Evolutionary conservation across 1,140 invertebrate genomes (phyloP).

Genomic region (Macrostomum lignano): DNA sequence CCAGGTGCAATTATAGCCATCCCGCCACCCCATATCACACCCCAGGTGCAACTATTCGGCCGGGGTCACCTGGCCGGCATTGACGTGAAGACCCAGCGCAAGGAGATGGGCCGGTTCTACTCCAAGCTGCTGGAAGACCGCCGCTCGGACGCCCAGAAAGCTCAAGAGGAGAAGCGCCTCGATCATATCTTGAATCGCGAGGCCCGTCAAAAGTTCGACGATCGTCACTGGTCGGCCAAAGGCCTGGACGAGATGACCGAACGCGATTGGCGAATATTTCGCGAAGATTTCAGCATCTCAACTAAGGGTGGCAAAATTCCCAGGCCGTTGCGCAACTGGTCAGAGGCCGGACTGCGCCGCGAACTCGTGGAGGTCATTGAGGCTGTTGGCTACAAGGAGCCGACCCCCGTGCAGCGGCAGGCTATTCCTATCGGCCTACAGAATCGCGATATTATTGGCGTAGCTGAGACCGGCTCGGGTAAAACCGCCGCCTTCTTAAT

Average conservation of each 20-base stretch:
- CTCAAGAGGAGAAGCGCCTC: slow-evolving; percentile 69
- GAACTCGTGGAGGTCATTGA: slow-evolving; percentile 69
- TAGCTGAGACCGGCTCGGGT: slow-evolving; percentile 88
- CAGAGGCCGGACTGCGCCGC: slow-evolving; percentile 59
- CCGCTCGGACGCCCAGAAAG: slow-evolving; percentile 77
- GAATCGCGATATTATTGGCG: slow-evolving; percentile 94
- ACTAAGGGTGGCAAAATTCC: slow-evolving; percentile 91
- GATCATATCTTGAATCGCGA: slow-evolving; percentile 79
- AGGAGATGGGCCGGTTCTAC: slow-evolving; percentile 90
- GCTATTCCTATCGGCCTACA: slow-evolving; percentile 92
- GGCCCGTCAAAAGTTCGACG: slow-evolving; percentile 93
- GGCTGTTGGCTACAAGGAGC: slow-evolving; percentile 75
- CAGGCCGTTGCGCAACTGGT: slow-evolving; percentile 75
- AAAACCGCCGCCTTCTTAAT: slow-evolving; percentile 95
- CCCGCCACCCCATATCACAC: no score
- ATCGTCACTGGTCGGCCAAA: slow-evolving; percentile 94
- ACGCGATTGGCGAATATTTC: slow-evolving; percentile 94
- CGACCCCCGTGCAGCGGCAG: slow-evolving; percentile 92
- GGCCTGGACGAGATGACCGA: slow-evolving; percentile 77
- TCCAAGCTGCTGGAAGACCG: slow-evolving; percentile 73
- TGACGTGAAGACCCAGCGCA: slow-evolving; percentile 61
- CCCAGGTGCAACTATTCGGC: slow-evolving; percentile 81
- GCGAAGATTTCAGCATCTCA: slow-evolving; percentile 95
- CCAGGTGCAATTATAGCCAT: no score
- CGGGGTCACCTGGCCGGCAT: slow-evolving; percentile 87